These are phyloP conservation scores for Troides aeacus DNA, from an alignment of 2,888 invertebrate species.

Conservation along the genomic window DNA sequence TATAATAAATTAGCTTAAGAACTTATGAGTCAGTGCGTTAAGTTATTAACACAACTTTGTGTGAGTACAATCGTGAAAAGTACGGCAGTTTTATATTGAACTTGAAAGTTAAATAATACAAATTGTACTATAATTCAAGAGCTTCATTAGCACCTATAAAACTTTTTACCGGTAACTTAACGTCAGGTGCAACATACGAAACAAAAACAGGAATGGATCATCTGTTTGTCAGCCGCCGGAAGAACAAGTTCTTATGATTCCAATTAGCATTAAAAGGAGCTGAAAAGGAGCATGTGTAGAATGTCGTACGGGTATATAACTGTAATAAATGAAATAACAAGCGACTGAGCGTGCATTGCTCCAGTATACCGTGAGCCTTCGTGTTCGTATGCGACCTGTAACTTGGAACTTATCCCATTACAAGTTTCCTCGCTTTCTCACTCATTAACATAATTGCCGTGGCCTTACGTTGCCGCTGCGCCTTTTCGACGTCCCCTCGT, in stretches of 20 bases:
- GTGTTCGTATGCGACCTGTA: constrained; percentile 44
- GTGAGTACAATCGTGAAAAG: too few species aligned
- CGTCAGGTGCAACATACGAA: not conserved
- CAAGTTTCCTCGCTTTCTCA: constrained; percentile 35
- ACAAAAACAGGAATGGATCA: constrained; percentile 11
- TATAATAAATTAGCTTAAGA: too few species aligned
- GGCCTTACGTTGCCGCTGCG: constrained; percentile 7
- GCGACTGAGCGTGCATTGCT: not conserved
- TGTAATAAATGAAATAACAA: constrained; percentile 13
- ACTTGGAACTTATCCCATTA: constrained; percentile 53
- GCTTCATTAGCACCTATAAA: not conserved
- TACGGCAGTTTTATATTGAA: too few species aligned
- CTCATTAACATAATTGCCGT: constrained; percentile 24
- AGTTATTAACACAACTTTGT: too few species aligned
- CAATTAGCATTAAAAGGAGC: constrained; percentile 13
- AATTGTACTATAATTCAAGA: not conserved
- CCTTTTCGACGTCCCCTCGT: constrained; percentile 12
- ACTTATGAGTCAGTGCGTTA: too few species aligned
- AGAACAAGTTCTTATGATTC: constrained; percentile 8
- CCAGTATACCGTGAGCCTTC: constrained; percentile 31
- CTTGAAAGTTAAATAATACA: too few species aligned
- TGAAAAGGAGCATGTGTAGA: constrained; percentile 4
- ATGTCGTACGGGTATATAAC: not conserved
- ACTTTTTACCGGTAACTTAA: not conserved
- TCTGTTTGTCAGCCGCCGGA: constrained; percentile 18